Evolutionary conservation across 2,113 vertebrate species (phyloP), one percentile per base, ranked within the genome.

Genomic region (Eurypyga helias): DNA sequence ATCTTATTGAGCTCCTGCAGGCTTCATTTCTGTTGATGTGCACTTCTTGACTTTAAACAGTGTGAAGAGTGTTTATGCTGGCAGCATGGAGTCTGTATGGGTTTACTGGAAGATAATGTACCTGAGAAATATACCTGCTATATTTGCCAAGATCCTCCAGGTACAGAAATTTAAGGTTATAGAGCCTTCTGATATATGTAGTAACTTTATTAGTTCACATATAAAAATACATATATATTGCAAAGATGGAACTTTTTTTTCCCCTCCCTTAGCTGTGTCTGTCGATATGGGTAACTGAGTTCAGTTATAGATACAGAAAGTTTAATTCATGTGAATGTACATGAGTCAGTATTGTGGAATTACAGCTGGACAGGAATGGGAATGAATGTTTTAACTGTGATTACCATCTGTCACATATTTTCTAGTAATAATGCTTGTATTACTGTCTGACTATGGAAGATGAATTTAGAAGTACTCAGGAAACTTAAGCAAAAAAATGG

Each of bases 61-160:
- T 99, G 99, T 97, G 99, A 99, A 98, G 99, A 99, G 61, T 99
- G 99, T 98, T 96, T 99, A 51, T 99, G 99, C 97, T 99, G 99
- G 99, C 99, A 99, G 98, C 99, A 99, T 72, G 99, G 99, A 67
- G 99, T 99, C 85, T 99, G 99, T 94, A 99, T 99, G 99, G 99
- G 99, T 79, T 97, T 99, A 91, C 98, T 99, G 83, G 99, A 99
- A 98, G 98, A 99, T 98, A 99, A 98, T 85, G 98, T 99, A 82
- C 99, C 99, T 18, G 99, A 99, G 83, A 99, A 98, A 97, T 99
- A 99, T 89, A 99, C 98, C 98, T 99, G 99, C 96, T 99, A 99
- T 97, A 96, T 99, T 97, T 99, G 99, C 98, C 99, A 99, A 96
- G 99, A 99, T 97, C 98, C 99, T 62, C 98, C 99, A 98, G 99